Evolutionary conservation across 2,113 vertebrate species (phyloP), one percentile per base, ranked within the genome.

Genomic region (Origma solitaria): DNA sequence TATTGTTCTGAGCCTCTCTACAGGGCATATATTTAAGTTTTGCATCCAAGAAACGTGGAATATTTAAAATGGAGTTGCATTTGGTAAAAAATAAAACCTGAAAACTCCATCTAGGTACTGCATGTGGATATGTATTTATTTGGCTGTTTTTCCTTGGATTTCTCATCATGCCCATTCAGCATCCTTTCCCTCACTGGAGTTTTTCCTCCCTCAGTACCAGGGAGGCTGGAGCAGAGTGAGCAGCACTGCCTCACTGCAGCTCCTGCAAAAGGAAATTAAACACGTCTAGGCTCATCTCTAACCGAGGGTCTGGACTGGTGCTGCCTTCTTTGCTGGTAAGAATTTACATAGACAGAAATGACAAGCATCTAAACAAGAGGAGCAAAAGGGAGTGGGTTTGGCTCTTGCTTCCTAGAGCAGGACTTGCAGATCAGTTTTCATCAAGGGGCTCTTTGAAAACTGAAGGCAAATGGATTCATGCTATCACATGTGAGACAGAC

Each of bases 181-280:
- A 73, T 82, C 49, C 47, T 78, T 83, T 90, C 56, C 21, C 23
- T 70, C 8, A 1, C 15, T 68, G 79, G 68, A 86, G 69, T 68
- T 93, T 73, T 86, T 64, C 51, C 51, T 90, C 51, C 37, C 56
- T 22, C 35, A 31, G 33, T 75, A 76, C 18, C 49, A 30, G n/a
- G 12, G 45, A 86, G n/a, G 31, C 47, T 88, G 62, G 70, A 89
- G 75, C 56, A 83, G 75, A 91, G 25, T 1, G 6, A 93, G 56
- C 68, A 83, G 71, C 79, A 78, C n/a, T 2, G 6, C 64, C 66
- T 95, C 81, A 82, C 70, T 76, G 62, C 91, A 88, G 84, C 38
- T 86, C 86, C 80, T 77, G 65, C 38, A 89, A 71, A 68, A 30
- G 40, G 77, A 90, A 86, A 88, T 47, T 13, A 58, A 90, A 81